Evolutionary conservation across 2,888 invertebrate genomes (phyloP).

Genomic region (Lamellibrachia columna): DNA sequence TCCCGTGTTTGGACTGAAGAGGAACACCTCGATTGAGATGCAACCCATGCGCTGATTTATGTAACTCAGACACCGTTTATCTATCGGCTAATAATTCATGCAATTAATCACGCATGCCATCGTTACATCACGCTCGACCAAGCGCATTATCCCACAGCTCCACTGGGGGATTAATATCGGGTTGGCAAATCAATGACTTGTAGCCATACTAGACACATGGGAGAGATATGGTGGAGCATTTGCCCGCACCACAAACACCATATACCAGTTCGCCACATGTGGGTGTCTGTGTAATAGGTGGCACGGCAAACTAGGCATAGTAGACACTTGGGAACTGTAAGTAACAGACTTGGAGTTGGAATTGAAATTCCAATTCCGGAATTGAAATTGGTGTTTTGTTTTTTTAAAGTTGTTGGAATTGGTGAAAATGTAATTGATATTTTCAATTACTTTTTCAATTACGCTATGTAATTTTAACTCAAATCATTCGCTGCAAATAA

Average conservation of each 20-base stretch:
- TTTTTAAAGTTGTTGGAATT: no score
- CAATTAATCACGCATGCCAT: neutral
- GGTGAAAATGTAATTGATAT: no score
- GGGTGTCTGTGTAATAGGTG: neutral
- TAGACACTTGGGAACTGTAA: no score
- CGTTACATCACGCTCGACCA: neutral
- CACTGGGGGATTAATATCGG: neutral
- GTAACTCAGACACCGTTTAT: neutral
- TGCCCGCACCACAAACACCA: neutral
- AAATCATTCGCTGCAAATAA: no score
- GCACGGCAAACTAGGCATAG: no score
- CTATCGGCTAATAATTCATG: neutral
- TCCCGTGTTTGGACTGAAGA: neutral
- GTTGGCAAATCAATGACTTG: neutral
- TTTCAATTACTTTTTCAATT: no score
- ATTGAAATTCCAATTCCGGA: no score
- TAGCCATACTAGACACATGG: neutral
- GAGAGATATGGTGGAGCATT: neutral
- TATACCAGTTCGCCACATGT: neutral
- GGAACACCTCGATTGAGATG: neutral
- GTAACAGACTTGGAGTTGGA: no score
- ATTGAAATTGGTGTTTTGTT: no score
- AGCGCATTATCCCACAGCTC: neutral
- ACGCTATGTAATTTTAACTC: no score
- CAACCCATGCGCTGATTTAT: neutral